These are phyloP conservation scores for Mesocricetus auratus DNA, from an alignment of 2,113 vertebrate genomes.

Conservation along the genomic window DNA sequence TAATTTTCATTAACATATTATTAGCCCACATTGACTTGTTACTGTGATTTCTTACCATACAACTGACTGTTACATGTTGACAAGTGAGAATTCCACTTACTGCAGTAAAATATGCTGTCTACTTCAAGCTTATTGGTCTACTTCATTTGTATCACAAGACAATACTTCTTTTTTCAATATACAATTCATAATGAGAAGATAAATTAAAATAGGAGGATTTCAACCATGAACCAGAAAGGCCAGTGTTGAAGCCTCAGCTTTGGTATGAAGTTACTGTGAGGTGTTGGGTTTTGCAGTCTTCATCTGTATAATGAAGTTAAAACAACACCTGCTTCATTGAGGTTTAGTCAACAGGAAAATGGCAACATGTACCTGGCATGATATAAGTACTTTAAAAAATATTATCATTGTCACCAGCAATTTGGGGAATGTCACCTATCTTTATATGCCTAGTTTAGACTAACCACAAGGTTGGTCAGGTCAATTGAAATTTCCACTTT, in stretches of 20 bases:
- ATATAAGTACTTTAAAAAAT: slow-evolving; percentile 54
- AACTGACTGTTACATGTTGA: neutral
- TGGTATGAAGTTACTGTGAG: neutral
- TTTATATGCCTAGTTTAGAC: slow-evolving; percentile 53
- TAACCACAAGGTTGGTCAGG: slow-evolving; percentile 37
- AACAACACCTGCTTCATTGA: neutral
- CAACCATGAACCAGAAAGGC: slow-evolving; percentile 29
- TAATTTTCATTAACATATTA: neutral
- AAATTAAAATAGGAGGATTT: slow-evolving; percentile 52
- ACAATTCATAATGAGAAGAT: slow-evolving; percentile 13
- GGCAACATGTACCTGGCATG: neutral
- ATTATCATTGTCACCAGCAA: slow-evolving; percentile 23
- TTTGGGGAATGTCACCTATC: slow-evolving; percentile 46
- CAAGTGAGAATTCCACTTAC: slow-evolving; percentile 22
- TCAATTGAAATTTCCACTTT: slow-evolving; percentile 53
- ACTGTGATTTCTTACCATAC: slow-evolving; percentile 27
- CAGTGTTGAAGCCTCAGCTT: neutral
- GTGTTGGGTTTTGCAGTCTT: neutral
- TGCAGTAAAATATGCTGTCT: neutral
- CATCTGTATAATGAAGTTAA: slow-evolving; percentile 47
- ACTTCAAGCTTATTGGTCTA: neutral
- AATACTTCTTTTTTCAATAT: slow-evolving; percentile 45
- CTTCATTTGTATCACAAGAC: slow-evolving; percentile 6
- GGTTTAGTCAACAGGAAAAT: slow-evolving; percentile 57
- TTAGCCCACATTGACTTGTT: neutral